Evolutionary conservation across 2,797 vertebrate species (phyloP), one percentile per base, ranked within the genome.

Genomic region (Etheostoma perlongum): DNA sequence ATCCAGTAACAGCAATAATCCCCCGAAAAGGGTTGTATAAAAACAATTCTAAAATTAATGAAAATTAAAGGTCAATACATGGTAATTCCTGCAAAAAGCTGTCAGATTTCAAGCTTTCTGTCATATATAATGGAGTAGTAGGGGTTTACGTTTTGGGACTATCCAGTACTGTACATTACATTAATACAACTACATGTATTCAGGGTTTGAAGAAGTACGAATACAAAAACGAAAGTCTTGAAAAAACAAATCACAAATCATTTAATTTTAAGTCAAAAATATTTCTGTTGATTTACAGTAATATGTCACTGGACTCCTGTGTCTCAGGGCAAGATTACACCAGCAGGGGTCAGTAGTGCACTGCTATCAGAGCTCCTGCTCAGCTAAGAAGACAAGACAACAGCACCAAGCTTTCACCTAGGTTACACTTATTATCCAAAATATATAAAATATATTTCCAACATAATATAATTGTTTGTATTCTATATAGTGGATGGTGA

Each of bases 321-420:
- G 79, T 75, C 25, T 46, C 19, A 21, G 9, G 13, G 19, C 53
- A 59, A 25, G 14, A 75, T 21, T 1, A 2, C 0, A 76, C 89
- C 94, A 94, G 85, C 90, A 94, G 94, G 91, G 91, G 94, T 81
- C 94, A 93, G 89, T 93, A 91, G 86, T 87, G 86, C 80, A 91
- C 93, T 76, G 36, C 71, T 77, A 15, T 77, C 67, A 49, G 66
- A 54, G 59, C 30, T 58, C 48, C 57, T 51, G 2, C 1, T 57
- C 19, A 12, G 49, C 69, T 74, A 25, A 74, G 40, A 2, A 2
- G 5, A 47, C 49, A 64, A 79, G 58, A 8, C 60, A 79, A 36
- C 67, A 76, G 58, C 30, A 61, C 49, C 11, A 58, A 63, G 71
- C 23, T 58, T 79, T 33, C 49, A 61, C 33, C 64, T 25, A 15